Evolutionary conservation across 2,888 invertebrate species (phyloP), one percentile per base, ranked within the genome.

Genomic region (Xylota segnis): DNA sequence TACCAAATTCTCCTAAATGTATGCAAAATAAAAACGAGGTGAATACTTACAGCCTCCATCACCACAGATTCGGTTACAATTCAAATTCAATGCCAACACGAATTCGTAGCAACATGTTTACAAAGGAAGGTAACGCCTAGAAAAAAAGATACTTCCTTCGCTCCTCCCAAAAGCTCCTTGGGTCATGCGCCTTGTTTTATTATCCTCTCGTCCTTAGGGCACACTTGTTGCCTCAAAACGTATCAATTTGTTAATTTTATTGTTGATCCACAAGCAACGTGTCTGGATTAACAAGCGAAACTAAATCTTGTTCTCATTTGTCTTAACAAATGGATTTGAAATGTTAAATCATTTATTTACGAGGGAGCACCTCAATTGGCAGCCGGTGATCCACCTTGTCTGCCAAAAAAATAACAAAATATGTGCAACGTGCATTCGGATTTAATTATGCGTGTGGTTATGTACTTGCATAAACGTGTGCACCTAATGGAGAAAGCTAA

Each of bases 101-200:
- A 34, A 54, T 40, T n/a, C 18, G 0, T 32, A 18, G 27, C 58
- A 76, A 66, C 77, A 77, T 83, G 52, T 59, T 70, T 29, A 9
- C 7, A 9, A 14, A 6, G 4, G 5, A 61, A 47, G 45, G 74
- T 52, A 37, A 74, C 83, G 50, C 83, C 83, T 58, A 32, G 2
- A 29, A 40, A 10, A 45, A 45, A 77, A n/a, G 34, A 27, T 52
- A 34, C 34, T 29, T 40, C 2, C 10, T 34, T 47, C 58, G 50
- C 79, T 79, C 83, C 79, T 50, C 83, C 83, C 52, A 45, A 72
- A 74, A 78, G 78, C 78, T 78, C 43, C 27, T 9, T 14, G 7
- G 2, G 2, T 34, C 70, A 68, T 83, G 83, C 83, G 83, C 74
- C 1, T 16, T 65, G 5, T 10, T 34, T 50, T 63, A 16, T 71